Evolutionary conservation across 2,113 vertebrate genomes (phyloP), one percentile per base, ranked within the genome.

Genomic region (Apteryx owenii): DNA sequence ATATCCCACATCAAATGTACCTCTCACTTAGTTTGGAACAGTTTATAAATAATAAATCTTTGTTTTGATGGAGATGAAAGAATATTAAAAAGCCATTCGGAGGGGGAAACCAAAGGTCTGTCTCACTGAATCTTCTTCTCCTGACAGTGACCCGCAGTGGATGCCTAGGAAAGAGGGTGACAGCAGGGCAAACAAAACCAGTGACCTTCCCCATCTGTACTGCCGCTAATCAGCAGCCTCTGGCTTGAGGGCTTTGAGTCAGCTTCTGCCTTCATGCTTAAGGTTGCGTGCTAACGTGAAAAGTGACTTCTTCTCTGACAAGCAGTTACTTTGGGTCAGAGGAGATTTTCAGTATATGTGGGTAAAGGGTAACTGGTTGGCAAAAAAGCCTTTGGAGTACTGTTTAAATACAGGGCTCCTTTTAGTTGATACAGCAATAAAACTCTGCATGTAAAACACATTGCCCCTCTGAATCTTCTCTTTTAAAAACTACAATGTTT

Each of bases 381-480:
- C 56, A n/a, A 36, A 79, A 31, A 2, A 38, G 0, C 15, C 18
- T 72, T 61, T 72, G 38, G 6, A 46, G 44, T 66, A 22, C 51
- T 79, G 38, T 71, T 92, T 48, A 64, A 25, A 40, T 62, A n/a
- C 14, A 13, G 9, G 31, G 18, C 26, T 72, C 60, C 83, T 31
- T 3, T 78, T 77, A 70, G n/a, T 36, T 42, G 46, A 48, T 61
- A 10, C 2, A 25, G 23, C 17, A 71, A 3, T 51, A 42, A 53
- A 71, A 65, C 33, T 70, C 3, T 4, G 23, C 6, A 1, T 42
- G 15, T 2, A 33, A 90, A 70, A 70, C 31, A 23, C 0, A 0
- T 48, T 78, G 31, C 6, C 28, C 23, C 61, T 65, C 11, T 53
- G 28, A 80, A 68, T 71, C 54, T 23, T 36, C 33, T 64, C 1